Evolutionary conservation across 2,888 invertebrate species (phyloP), one percentile per base, ranked within the genome.

Genomic region (Drosophila neotestacea): DNA sequence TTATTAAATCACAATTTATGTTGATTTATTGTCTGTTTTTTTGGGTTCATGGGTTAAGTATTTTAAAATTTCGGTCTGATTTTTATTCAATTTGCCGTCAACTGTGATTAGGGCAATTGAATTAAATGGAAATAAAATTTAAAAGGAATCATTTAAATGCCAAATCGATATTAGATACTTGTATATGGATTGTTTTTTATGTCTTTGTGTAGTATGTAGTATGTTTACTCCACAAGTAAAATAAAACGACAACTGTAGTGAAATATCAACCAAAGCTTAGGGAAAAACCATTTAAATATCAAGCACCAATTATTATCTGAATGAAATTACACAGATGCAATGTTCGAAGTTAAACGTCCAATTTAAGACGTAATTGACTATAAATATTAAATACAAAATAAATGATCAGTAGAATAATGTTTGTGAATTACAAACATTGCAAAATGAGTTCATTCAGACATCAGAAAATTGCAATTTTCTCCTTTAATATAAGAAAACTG

Each of bases 341-440:
- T n/a, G 16, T 7, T 27, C 28, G 11, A 38, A 44, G 22, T 16
- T 10, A 38, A 47, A 7, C 30, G 10, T 22, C 10, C 4, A 22
- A 9, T 11, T 42, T 4, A 39, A 7, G 16, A 16, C 16, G 42
- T 34, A 48, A 69, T 62, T 62, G 16, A 47, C 22, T 11, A 34
- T 34, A 34, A 51, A 58, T 41, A 59, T 11, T n/a, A 30, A 54
- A 30, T 9, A 6, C 32, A 32, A 32, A 32, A 6, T 28, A 27
- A 36, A 36, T 34, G 42, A 34, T 11, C 11, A 6, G 50, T 50
- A 51, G 27, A 36, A 39, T 6, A 5, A 30, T 6, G 30, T 7
- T 6, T 6, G 36, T 46, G n/a, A 65, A 69, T 69, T 62, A 62
- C 36, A 27, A 41, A 48, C 81, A 67, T 71, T 62, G 38, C n/a